A percentile compares a stretch with the other conserved stretches of the same genome.
These are phyloP conservation scores for Andrena trimmerana DNA, from an alignment of 2,888 invertebrate genomes.

Conservation along the genomic window DNA sequence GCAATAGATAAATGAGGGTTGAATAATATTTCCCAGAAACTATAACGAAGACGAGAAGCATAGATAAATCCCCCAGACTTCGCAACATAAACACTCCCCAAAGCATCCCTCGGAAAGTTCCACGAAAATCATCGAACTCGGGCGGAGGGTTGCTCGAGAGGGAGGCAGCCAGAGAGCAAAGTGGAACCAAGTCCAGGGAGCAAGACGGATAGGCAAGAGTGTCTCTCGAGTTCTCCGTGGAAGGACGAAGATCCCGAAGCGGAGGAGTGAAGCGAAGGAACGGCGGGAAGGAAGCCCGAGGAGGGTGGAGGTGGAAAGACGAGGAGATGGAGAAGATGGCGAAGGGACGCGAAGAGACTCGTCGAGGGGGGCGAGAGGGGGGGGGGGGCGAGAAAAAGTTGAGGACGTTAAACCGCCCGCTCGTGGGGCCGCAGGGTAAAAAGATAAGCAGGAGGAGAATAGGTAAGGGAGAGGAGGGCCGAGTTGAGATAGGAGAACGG, in stretches of 20 bases:
- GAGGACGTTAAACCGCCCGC: constrained; percentile 71
- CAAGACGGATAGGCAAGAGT: constrained; percentile 30
- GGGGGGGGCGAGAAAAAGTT: constrained; percentile 61
- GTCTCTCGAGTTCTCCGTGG: no score
- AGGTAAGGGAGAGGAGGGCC: constrained; percentile 36
- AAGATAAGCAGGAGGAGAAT: constrained; percentile 68
- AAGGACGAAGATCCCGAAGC: no score
- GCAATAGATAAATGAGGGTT: neutral
- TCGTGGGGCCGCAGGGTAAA: constrained; percentile 68
- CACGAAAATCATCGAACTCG: neutral
- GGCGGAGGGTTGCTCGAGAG: neutral
- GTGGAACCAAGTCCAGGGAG: neutral
- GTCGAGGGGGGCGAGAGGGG: constrained; percentile 4
- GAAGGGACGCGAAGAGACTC: neutral
- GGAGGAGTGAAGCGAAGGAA: neutral
- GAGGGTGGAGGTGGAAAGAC: neutral
- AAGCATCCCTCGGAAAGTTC: neutral
- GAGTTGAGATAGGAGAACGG: constrained; percentile 33
- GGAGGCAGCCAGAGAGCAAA: neutral
- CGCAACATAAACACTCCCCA: no score
- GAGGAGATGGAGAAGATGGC: constrained; percentile 29
- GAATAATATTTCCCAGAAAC: no score
- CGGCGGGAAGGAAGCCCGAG: neutral
- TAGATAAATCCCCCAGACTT: no score
- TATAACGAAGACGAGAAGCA: no score